Evolutionary conservation across 2,113 vertebrate genomes (phyloP), one percentile per base, ranked within the genome.

Genomic region (Rhinopomastus cyanomelas): DNA sequence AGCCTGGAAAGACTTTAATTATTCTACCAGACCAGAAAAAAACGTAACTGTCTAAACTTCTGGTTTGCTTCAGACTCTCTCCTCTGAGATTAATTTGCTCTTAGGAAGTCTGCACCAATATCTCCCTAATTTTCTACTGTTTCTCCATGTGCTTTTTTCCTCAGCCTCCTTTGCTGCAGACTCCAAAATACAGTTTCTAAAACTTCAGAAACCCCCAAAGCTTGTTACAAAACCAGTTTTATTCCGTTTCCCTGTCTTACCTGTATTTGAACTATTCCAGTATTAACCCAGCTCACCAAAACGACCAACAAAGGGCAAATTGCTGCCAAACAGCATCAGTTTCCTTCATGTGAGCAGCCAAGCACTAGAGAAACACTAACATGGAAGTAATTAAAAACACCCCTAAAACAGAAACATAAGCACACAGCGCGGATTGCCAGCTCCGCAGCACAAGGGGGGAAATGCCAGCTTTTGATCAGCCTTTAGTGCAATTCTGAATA

Each of bases 301-400:
- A 84, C 0, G 4, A 79, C 51, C 80, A 65, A 84, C 85, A 89
- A 94, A 93, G 69, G 42, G 55, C 62, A 81, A 79, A 69, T 10
- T 1, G 2, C 62, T 93, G 88, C 86, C 90, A 83, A 92, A 36
- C 22, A 11, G 21, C 39, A 25, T 64, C 89, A 88, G 59, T 48
- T 90, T 95, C 90, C 90, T 90, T 91, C 92, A 81, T 0, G 2
- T 73, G 67, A 88, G 64, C 68, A 69, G 36, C 59, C 26, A 69
- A 87, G 61, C 34, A 46, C 39, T 23, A n/a, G 37, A 76, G 48
- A 84, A 90, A 94, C 5, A 32, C 36, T 64, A 93, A 82, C 37
- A 60, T 77, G 90, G 94, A 94, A 94, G 86, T 85, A 90, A 95
- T 95, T 94, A 77, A 94, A 88, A 92, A 69, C 78, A 92, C 64